Evolutionary conservation across 2,888 invertebrate species (phyloP), one percentile per base, ranked within the genome.

Genomic region (Drosophila koepferae): DNA sequence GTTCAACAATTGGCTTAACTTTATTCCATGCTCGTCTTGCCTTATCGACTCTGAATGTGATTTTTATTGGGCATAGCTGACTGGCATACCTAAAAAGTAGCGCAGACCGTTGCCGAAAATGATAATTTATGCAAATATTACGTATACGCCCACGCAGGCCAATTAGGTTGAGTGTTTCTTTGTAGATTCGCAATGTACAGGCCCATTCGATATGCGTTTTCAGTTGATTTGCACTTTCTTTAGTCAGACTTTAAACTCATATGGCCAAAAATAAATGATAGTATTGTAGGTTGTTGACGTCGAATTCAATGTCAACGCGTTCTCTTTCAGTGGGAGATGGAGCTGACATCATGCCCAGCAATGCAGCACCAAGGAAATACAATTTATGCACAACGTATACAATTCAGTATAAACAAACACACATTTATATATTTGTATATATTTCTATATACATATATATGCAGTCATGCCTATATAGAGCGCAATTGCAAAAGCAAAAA

Each of bases 281-380:
- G 36, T 54, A 12, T 41, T 55, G 64, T 66, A 67, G 68, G 63
- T 66, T 72, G 36, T 34, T 53, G 44, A 51, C 53, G 62, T 58
- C 48, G 41, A 64, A 53, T 82, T 81, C 78, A 88, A 86, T 86
- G 87, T 72, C 89, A 86, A 66, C 71, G 40, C 44, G 69, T 65
- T 77, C 63, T 40, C 64, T 41, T 40, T 23, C 54, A 60, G 66
- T 62, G 70, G 61, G 61, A 68, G 77, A 68, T 49, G 62, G 63
- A 62, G 76, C 79, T 84, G 84, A 89, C 89, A 89, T 89, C 84
- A 84, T 83, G 58, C 40, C 43, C 56, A 40, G 54, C 54, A 23
- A 54, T 36, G 48, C 70, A 38, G 43, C 61, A 41, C 61, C 48
- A 51, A 63, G 79, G 70, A 74, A 55, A 63, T 60, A 60, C 36